Evolutionary conservation across 64 coral and sea anemone species (phyloP).

Genomic region (Astreopora myriophthalma): DNA sequence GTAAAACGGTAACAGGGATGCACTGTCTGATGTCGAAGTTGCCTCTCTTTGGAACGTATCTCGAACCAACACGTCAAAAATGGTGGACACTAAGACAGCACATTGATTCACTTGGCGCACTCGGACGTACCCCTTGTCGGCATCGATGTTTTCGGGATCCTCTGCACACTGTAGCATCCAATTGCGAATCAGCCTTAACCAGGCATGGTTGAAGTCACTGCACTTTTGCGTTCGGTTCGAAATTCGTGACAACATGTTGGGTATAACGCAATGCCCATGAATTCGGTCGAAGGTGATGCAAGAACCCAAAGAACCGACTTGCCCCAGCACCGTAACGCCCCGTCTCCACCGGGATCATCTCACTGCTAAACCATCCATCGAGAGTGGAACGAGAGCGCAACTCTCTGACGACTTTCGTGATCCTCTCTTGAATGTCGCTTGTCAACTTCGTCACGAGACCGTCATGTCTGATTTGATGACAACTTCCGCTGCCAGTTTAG

Average conservation of each 20-base stretch:
- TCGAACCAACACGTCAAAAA: not conserved
- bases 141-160: not conserved
- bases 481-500: not conserved
- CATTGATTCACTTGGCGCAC: not conserved
- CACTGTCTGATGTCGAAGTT: not conserved
- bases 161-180: not conserved
- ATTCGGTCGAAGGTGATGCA: not conserved
- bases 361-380: not conserved
- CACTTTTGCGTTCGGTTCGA: not conserved
- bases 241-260: not conserved
- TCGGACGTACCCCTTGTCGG: not conserved
- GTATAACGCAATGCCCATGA: not conserved
- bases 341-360: not conserved
- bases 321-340: not conserved
- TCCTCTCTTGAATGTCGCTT: not conserved
- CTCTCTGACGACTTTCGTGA: not conserved
- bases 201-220: not conserved
- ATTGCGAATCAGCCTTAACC: not conserved
- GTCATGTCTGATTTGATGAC: not conserved
- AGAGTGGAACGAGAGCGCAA: not conserved
- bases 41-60: not conserved
- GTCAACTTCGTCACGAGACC: not conserved
- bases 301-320: not conserved
- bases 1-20: not conserved
- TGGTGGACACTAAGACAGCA: not conserved